Percentiles rank a stretch among this genome's conserved stretches.
Conservation (phyloP, 2,113 vertebrate species). For the Rhodinocichla rosea region DNA sequence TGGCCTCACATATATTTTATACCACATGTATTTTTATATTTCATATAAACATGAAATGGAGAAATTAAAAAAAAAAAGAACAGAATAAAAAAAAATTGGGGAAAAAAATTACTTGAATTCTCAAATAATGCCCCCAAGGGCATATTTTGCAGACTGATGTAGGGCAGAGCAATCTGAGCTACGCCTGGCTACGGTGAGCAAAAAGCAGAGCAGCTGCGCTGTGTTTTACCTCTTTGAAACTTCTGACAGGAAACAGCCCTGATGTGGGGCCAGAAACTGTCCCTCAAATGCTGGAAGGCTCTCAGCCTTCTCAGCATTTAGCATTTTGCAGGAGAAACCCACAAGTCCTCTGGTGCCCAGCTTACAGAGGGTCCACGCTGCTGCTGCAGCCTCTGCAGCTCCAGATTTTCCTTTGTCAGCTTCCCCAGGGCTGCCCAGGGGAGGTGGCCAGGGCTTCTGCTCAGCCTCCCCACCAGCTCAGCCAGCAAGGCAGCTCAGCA, state of each 20-base stretch:
- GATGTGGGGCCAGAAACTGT: background rate
- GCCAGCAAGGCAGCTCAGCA: background rate
- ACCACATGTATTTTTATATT: background rate
- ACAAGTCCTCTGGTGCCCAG: background rate
- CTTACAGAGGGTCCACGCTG: fast-evolving
- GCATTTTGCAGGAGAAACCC: background rate
- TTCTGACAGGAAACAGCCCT: conserved; percentile 22
- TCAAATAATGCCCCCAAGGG: background rate
- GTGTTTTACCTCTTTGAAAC: conserved; percentile 13
- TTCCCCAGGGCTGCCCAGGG: background rate
- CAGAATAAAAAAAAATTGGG: too few species aligned
- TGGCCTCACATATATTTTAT: fast-evolving
- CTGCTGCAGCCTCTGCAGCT: background rate
- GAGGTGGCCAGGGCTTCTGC: background rate
- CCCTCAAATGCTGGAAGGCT: background rate
- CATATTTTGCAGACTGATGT: background rate
- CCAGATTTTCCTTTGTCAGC: background rate
- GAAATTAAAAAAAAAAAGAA: background rate
- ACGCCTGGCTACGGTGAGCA: fast-evolving
- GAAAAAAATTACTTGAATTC: background rate
- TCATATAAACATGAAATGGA: background rate
- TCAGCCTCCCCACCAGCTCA: background rate
- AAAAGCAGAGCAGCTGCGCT: conserved; percentile 26
- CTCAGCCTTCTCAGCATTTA: background rate
- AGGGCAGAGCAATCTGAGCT: conserved; percentile 10